Base-by-base conservation (phyloP, 2,113 vertebrate species). In the Nothobranchius kuhntae region DNA sequence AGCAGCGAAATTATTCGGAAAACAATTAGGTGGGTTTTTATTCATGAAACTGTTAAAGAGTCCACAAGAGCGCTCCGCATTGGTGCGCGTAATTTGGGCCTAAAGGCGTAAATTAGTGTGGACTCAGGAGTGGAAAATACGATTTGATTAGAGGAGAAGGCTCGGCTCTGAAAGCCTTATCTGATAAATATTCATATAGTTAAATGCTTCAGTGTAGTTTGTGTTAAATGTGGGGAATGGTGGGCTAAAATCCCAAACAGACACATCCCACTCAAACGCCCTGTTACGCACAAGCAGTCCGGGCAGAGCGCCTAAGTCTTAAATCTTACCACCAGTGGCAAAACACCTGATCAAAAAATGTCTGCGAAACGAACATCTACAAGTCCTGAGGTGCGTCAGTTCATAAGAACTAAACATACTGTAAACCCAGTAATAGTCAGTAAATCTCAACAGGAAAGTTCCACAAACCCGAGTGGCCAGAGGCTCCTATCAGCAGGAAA, bases 141-240 rank as follows among this genome's bases (percentile, higher is more conserved):
- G 78, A 89, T 75, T 80, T 74, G 84, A 85, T 86, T 78, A 83
- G 67, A 80, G 61, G 71, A 62, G 68, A 75, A 71, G 68, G 62
- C 30, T 61, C 63, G 45, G 63, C 60, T 67, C 62, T 52, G 65
- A 81, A 48, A 78, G 80, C 60, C 68, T 70, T 81, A 81, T 79
- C 89, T 91, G 78, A 90, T 92, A 90, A 89, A 91, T 92, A 92
- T 92, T 92, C 92, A 92, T 92, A 82, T 74, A 56, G 62, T 53
- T 75, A 83, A 82, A 84, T 56, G 61, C 61, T 71, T 68, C 56
- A 83, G 65, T 59, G 68, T 77, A 85, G 81, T 87, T 88, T 85
- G 78, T 78, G 73, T 87, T 88, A 91, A 91, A 91, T 78, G 68
- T 77, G 62, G 53, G 85, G 80, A 83, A 74, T 61, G 72, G 75